A percentile compares a stretch with the other conserved stretches of the same genome.
phyloP scores from a whole-genome alignment of 1,140 invertebrate species.

The Heliconius hermathena region DNA sequence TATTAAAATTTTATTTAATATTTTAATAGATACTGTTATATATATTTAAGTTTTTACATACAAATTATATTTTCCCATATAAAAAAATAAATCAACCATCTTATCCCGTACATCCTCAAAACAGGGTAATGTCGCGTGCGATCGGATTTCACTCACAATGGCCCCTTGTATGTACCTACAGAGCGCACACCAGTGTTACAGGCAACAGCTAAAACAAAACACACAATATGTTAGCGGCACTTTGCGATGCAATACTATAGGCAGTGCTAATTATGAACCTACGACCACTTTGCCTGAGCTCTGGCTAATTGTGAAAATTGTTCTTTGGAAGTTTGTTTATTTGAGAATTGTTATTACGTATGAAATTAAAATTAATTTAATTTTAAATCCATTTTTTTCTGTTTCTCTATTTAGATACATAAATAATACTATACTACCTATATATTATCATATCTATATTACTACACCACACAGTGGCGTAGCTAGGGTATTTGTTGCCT shows the following conservation, averaged over 20 bases:
- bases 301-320: constrained; percentile 45
- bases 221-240: constrained; percentile 65
- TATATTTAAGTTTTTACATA: too few species aligned
- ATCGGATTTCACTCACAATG: constrained; percentile 69
- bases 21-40: too few species aligned
- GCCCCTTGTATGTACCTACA: constrained; percentile 43
- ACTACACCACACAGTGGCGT: too few species aligned
- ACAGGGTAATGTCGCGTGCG: constrained; percentile 70
- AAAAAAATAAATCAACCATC: not conserved
- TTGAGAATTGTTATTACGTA: too few species aligned
- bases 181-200: not conserved
- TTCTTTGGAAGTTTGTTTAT: not conserved
- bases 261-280: constrained; percentile 57
- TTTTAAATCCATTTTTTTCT: too few species aligned
- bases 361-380: too few species aligned
- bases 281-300: constrained; percentile 48
- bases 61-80: too few species aligned
- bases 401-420: too few species aligned
- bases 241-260: constrained; percentile 62
- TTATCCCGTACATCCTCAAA: constrained; percentile 42
- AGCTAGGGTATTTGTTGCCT: too few species aligned
- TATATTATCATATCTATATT: too few species aligned
- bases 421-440: too few species aligned
- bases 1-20: too few species aligned
- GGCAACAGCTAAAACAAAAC: constrained; percentile 56